A percentile compares a stretch with the other conserved stretches of the same genome.
These are phyloP conservation scores for Leptarthrus brevirostris DNA, from an alignment of 2,888 invertebrate genomes.

Conservation along the genomic window DNA sequence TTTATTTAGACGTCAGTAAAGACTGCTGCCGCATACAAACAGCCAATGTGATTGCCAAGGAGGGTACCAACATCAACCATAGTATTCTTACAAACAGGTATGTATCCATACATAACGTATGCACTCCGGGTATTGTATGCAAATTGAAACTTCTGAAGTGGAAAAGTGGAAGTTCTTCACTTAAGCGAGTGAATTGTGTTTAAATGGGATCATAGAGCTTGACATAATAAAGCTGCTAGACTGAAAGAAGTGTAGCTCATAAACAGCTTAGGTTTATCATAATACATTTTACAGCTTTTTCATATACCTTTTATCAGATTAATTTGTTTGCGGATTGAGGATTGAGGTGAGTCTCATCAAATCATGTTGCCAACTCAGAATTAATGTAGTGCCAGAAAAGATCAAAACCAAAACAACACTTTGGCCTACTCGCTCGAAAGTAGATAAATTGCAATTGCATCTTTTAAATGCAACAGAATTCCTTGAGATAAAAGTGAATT, in stretches of 20 bases:
- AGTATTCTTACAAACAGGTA: conserved; percentile 2
- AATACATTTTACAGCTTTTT: neutral
- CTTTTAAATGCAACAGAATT: too few relatives aligned
- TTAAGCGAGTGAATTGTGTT: conserved; percentile 41
- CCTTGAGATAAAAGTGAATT: too few relatives aligned
- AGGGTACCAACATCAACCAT: neutral
- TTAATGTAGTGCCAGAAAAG: too few relatives aligned
- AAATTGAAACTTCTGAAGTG: conserved; percentile 42
- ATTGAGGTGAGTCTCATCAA: too few relatives aligned
- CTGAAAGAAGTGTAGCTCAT: conserved; percentile 13
- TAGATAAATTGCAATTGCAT: too few relatives aligned
- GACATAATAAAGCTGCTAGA: conserved; percentile 10
- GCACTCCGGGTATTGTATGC: conserved; percentile 28
- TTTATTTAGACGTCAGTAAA: conserved; percentile 30
- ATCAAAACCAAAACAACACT: too few relatives aligned
- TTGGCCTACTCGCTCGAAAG: too few relatives aligned
- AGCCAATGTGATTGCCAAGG: neutral
- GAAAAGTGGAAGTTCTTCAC: conserved; percentile 47
- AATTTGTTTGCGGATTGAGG: too few relatives aligned
- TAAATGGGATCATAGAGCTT: conserved; percentile 41
- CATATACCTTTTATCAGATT: neutral
- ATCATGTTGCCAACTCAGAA: too few relatives aligned
- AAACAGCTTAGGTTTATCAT: neutral
- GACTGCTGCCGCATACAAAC: conserved; percentile 32
- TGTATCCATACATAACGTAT: neutral